A percentile compares a stretch with the other conserved stretches of the same genome.
phyloP scores from a whole-genome alignment of 2,888 invertebrate species.

The Hartigia nigra region DNA sequence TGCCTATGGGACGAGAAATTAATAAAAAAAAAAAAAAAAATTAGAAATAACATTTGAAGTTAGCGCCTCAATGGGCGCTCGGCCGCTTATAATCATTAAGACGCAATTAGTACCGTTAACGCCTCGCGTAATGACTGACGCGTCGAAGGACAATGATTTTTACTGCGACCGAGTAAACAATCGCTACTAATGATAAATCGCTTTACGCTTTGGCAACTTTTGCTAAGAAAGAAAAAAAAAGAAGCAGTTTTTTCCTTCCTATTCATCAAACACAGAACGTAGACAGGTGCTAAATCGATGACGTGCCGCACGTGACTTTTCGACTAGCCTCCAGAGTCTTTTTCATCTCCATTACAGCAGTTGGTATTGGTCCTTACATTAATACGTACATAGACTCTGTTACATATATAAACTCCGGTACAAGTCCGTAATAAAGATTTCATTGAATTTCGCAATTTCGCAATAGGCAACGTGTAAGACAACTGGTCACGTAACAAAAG shows the following conservation, averaged over 20 bases:
- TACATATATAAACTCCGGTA: neutral
- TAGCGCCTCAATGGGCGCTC: neutral
- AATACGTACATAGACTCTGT: too few species aligned
- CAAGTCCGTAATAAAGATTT: neutral
- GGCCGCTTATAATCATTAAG: neutral
- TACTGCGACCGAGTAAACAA: neutral
- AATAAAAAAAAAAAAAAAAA: neutral
- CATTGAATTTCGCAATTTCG: neutral
- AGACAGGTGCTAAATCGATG: conserved; percentile 8
- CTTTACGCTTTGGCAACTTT: conserved; percentile 4
- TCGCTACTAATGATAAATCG: neutral
- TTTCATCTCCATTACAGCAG: neutral
- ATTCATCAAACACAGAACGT: conserved; percentile 13
- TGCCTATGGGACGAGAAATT: neutral
- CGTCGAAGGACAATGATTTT: neutral
- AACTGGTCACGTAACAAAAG: neutral
- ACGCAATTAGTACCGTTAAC: neutral
- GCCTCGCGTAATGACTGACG: neutral
- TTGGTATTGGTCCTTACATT: too few species aligned
- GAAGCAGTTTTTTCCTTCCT: neutral
- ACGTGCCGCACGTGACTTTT: conserved; percentile 5
- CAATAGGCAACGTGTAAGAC: neutral
- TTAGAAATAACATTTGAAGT: neutral
- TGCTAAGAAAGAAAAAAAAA: neutral
- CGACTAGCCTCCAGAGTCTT: neutral